Base-by-base conservation (phyloP, 2,888 invertebrate genomes). In the Peribatodes rhomboidaria region DNA sequence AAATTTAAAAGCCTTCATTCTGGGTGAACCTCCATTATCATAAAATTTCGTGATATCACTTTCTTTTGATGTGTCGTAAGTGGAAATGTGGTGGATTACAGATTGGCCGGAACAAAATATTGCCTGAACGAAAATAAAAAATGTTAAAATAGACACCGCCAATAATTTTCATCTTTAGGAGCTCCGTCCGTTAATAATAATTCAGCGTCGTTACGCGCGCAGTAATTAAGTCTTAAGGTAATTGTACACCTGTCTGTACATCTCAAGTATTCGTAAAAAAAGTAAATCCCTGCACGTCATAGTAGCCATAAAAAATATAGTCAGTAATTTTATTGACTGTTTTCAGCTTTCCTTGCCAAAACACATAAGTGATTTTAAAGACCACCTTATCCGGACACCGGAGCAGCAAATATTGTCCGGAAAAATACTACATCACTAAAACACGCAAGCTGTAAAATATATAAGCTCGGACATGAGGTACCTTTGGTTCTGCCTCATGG, bases 1-100 rank as follows among this genome's bases (percentile, higher is more conserved):
- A 92, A 91, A 90, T 91, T 90, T 90, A 89, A 92, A 89, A 90
- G 91, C 87, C 85, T 90, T 82, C 84, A 78, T 83, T 84, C 79
- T 78, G 83, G 82, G 77, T 78, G 80, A 81, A 83, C 86, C 83
- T 83, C 90, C 90, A 92, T 92, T 92, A 92, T 87, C 92, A 92
- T 92, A 92, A 92, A 92, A 89, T 91, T 86, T 89, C 88, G 81
- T 81, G 84, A 85, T 91, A 89, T 88, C 90, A 90, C 90, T 90
- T 92, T 91, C 91, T 89, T 90, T 90, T 92, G 89, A 90, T 91
- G 90, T 89, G 87, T 86, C 87, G 78, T 89, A 88, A 89, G 52
- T 53, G 50, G 42, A 14, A 54, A 37, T 55, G 50, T 14, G 35
- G 18, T 16, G 4, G 46, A 18, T 27, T 20, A 13, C 31, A 37